phyloP scores from a whole-genome alignment of 1,140 invertebrate genomes.

The Pseudoatta argentina region DNA sequence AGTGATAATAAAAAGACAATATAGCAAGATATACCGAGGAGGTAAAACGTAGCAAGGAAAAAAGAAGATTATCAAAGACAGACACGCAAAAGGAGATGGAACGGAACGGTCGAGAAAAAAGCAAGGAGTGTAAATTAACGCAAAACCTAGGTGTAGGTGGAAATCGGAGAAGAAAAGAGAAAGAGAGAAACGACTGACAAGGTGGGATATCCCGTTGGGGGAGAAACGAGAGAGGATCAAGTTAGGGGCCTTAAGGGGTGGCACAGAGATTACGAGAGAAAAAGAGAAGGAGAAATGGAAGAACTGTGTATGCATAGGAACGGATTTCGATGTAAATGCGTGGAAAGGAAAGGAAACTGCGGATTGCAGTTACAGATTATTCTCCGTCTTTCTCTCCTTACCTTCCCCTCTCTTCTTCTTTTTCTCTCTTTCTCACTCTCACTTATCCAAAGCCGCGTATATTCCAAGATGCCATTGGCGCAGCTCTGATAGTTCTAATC shows the following conservation, averaged over 20 bases:
- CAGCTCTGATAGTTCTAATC: slow-evolving; percentile 39
- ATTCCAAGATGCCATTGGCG: slow-evolving; percentile 20
- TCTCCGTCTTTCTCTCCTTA: slow-evolving; percentile 5
- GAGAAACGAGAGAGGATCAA: slow-evolving; percentile 10
- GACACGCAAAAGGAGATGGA: neutral
- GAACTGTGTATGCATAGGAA: slow-evolving; percentile 51
- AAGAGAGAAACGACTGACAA: slow-evolving; percentile 33
- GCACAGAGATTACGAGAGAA: slow-evolving; percentile 36
- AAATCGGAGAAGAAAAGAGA: slow-evolving; percentile 41
- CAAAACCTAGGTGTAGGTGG: neutral
- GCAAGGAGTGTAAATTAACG: slow-evolving; percentile 29
- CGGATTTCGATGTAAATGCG: slow-evolving; percentile 62
- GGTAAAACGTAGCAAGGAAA: neutral
- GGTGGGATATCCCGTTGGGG: slow-evolving; percentile 17
- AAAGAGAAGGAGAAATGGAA: neutral
- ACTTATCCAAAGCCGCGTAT: slow-evolving; percentile 21
- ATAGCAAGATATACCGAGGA: neutral
- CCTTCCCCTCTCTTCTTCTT: neutral
- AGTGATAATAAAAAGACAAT: neutral
- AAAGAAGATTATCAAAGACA: neutral
- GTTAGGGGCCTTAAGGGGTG: neutral
- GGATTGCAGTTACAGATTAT: slow-evolving; percentile 54
- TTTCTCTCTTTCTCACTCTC: slow-evolving; percentile 8
- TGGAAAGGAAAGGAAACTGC: slow-evolving; percentile 48
- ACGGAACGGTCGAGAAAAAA: neutral